Evolutionary conservation across 2,888 invertebrate genomes (phyloP), one percentile per base, ranked within the genome.

Genomic region (Pristionchus mayeri): DNA sequence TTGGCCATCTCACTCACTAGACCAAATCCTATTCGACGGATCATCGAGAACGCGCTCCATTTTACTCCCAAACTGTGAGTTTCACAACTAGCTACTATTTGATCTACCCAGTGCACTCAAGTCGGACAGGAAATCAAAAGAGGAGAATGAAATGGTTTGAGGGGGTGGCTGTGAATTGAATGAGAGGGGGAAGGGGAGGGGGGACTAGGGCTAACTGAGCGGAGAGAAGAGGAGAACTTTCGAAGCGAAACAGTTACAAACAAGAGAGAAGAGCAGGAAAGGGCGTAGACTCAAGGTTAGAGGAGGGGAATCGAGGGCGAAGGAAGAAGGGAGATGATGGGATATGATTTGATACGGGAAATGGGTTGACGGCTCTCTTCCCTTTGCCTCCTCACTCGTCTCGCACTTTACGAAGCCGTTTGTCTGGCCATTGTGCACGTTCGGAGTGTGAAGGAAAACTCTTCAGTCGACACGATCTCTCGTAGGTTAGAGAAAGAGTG

Each of bases 161-260:
- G 71, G 71, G 71, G 67, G n/a, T 2, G 24, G 67, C 37, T 67
- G 67, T 37, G 80, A 79, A 50, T 82, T 84, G 83, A 84, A 83
- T 85, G 85, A 84, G 86, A 84, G 85, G 82, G 50, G 16, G 75
- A 24, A 37, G 30, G n/a, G 75, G 79, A 84, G 21, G 48, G 24
- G 63, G 75, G 24, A 78, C 24, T 30, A 52, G 48, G 21, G 63
- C 78, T 44, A 79, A 79, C n/a, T 27, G 48, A 54, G 84, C 30
- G 83, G 44, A 63, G 85, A 78, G 76, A 85, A 75, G 76, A 85
- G 63, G 16, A 71, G 71, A 71, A 44, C 71, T 71, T 71, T 71
- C 71, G 71, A 71, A 71, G 40, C 6, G 30, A 76, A 75, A 50
- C 57, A 54, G 57, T 37, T 40, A 54, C 71, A 75, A 67, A 37